These are phyloP conservation scores for Urocyon cinereoargenteus DNA, from an alignment of 2,797 vertebrate species.

Conservation along the genomic window DNA sequence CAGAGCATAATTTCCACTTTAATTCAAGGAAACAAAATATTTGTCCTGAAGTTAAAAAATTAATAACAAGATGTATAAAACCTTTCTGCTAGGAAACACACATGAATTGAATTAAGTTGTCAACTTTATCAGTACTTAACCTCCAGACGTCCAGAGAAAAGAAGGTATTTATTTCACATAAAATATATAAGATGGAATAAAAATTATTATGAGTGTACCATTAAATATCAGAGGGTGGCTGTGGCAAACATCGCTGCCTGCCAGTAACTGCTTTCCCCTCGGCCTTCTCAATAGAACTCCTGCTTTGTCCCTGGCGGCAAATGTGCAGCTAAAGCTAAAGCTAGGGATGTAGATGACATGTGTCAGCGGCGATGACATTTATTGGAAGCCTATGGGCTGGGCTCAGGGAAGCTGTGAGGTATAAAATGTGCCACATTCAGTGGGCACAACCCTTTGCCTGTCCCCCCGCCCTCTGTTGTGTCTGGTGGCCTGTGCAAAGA, in stretches of 20 bases:
- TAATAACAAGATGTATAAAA: background rate
- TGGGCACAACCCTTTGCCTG: too few relatives aligned
- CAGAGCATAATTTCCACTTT: background rate
- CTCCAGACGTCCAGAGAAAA: background rate
- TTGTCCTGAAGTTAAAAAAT: constrained; percentile 13
- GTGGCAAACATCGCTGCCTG: too few relatives aligned
- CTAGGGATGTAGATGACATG: background rate
- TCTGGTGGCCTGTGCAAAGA: rapidly evolving
- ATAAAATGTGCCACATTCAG: rapidly evolving
- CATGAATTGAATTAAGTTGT: background rate
- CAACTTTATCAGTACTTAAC: background rate
- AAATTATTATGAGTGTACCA: rapidly evolving
- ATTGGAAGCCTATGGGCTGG: background rate
- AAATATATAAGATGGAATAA: background rate
- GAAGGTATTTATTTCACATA: background rate
- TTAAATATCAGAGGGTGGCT: background rate
- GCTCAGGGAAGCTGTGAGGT: rapidly evolving
- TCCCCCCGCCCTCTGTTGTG: rapidly evolving
- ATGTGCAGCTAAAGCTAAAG: rapidly evolving
- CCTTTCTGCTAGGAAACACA: background rate
- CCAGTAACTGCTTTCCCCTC: too few relatives aligned
- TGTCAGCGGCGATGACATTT: too few relatives aligned
- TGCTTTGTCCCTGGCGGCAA: rapidly evolving
- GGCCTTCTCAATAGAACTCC: rapidly evolving
- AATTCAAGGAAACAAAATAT: background rate